Evolutionary conservation across 2,113 vertebrate species (phyloP), one percentile per base, ranked within the genome.

Genomic region (Sphaerodactylus townsendi): DNA sequence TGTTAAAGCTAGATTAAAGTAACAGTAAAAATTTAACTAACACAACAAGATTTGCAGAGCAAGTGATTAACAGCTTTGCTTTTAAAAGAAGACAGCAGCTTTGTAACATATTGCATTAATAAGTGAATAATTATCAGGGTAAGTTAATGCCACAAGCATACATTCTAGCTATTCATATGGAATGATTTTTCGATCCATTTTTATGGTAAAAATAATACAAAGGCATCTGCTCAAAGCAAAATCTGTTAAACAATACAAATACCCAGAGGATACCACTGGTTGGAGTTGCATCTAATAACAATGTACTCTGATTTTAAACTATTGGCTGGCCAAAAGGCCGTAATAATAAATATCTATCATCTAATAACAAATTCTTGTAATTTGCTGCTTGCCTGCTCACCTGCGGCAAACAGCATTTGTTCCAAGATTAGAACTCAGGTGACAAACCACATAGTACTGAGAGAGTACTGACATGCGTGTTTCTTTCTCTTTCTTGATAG

Each of bases 21-120:
- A 72, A 79, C 5, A 89, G 5, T 17, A 73, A 44, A 79, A 75
- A 2, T 68, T 72, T 87, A 86, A 30, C 17, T 53, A 87, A 86
- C 66, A 78, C 44, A 50, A 72, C 30, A 87, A 88, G 37, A 53
- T 74, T 0, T 72, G n/a, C 1, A 48, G 1, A 53, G 23, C 56
- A 41, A 78, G 71, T 1, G 39, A 88, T 83, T 84, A 78, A 72
- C 39, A 30, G n/a, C 71, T 71, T 71, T 72, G 10, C 1, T 78
- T 70, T 77, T 81, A 81, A 81, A 50, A 80, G 77, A 82, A 73
- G 4, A 41, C 14, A 82, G 46, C 0, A 2, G 2, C 75, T 81
- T 78, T 81, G 1, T 77, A 85, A 64, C 71, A 4, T 46, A 2
- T 77, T 89, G 70, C 3, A 69, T 48, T 77, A 80, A 46, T 46